Conservation (phyloP, 2,797 vertebrate species). For the Onychomys leucogaster region DNA sequence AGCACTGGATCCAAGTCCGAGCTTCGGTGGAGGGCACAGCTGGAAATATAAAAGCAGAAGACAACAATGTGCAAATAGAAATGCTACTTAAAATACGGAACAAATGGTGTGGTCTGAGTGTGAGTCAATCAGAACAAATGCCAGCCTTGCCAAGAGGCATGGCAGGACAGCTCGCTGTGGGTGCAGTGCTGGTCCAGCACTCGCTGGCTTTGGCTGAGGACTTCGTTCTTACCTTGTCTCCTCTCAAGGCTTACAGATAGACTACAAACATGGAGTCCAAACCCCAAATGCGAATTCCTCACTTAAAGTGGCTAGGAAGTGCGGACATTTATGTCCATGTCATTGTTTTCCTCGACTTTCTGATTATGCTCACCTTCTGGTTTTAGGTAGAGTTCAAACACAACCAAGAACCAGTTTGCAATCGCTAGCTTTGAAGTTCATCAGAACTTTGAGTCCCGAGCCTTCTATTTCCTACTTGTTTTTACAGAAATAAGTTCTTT, state of each 20-base stretch:
- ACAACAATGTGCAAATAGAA: neutral
- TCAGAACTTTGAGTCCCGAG: neutral
- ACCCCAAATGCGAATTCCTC: neutral
- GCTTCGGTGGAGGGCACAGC: neutral
- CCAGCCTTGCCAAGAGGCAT: neutral
- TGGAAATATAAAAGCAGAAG: constrained; percentile 1
- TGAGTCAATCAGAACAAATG: neutral
- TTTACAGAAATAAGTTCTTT: neutral
- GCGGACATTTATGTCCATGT: neutral
- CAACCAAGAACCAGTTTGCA: neutral
- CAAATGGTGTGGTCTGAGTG: neutral
- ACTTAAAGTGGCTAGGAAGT: neutral
- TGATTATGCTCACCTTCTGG: neutral
- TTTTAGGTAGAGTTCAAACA: constrained; percentile 4
- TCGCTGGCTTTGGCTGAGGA: neutral
- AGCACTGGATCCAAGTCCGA: neutral
- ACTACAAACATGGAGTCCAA: neutral
- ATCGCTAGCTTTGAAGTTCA: neutral
- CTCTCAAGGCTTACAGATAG: neutral
- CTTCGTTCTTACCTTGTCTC: neutral
- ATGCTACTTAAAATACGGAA: constrained; percentile 52
- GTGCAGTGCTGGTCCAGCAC: neutral
- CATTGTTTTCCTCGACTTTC: neutral
- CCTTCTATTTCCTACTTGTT: neutral
- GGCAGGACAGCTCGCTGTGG: neutral